These are phyloP conservation scores for Clarias pachynema DNA, from an alignment of 2,797 vertebrate genomes.

Conservation along the genomic window DNA sequence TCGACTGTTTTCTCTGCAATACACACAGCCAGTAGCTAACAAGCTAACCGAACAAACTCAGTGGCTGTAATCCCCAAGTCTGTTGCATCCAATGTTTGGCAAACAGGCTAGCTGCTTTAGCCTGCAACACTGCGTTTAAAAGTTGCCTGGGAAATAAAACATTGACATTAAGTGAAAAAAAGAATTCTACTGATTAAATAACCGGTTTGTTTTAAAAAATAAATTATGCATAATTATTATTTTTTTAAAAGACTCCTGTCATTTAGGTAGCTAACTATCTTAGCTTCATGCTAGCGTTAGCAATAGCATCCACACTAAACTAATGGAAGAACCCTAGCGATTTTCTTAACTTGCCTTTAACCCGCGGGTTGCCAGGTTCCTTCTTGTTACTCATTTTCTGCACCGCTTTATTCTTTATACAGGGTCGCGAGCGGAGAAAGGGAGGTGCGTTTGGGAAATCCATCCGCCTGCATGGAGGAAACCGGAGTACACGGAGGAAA, in stretches of 20 bases:
- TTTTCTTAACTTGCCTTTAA: not conserved
- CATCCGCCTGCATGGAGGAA: too few relatives aligned
- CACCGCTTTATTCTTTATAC: too few relatives aligned
- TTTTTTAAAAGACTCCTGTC: not conserved
- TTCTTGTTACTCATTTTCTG: too few relatives aligned
- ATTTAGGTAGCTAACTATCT: not conserved
- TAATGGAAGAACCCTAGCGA: not conserved
- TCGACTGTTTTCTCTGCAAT: not conserved
- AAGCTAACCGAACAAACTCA: not conserved
- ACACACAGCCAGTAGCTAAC: not conserved
- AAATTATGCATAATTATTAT: not conserved
- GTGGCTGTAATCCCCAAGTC: not conserved
- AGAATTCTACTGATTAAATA: not conserved
- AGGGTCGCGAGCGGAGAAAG: too few relatives aligned
- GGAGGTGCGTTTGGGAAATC: too few relatives aligned
- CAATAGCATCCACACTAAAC: slow-evolving; percentile 9
- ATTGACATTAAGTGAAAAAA: not conserved
- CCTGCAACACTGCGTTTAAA: not conserved
- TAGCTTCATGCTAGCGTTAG: slow-evolving; percentile 19
- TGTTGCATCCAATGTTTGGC: slow-evolving; percentile 23
- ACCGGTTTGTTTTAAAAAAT: not conserved
- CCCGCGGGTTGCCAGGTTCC: slow-evolving; percentile 11
- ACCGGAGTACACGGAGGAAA: too few relatives aligned
- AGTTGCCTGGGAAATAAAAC: not conserved
- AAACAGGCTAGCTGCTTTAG: slow-evolving; percentile 30